phyloP scores from a whole-genome alignment of 2,797 vertebrate genomes.

The Okamejei kenojei region DNA sequence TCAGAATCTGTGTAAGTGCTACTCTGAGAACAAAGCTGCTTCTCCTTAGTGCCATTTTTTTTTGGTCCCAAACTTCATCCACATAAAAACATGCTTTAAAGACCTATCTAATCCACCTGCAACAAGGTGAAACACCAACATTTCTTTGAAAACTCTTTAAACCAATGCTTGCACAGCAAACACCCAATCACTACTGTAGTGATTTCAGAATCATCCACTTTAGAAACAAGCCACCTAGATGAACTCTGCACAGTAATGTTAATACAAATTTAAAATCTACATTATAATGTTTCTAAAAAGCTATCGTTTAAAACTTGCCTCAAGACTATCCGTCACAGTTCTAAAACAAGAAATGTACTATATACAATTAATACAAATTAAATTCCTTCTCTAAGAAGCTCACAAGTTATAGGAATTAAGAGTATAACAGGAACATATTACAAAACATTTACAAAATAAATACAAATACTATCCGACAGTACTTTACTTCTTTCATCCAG shows the following conservation, averaged over 20 bases:
- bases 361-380: slow-evolving; percentile 39
- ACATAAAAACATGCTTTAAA: slow-evolving; percentile 38
- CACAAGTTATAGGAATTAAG: slow-evolving; percentile 38
- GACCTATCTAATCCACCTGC: slow-evolving; percentile 38
- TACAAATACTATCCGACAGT: slow-evolving; percentile 36
- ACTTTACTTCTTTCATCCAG: slow-evolving; percentile 35
- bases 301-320: slow-evolving; percentile 37
- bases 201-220: slow-evolving; percentile 38
- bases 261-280: slow-evolving; percentile 38
- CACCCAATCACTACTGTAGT: slow-evolving; percentile 38
- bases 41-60: slow-evolving; percentile 35
- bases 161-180: slow-evolving; percentile 37
- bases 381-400: slow-evolving; percentile 37
- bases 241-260: slow-evolving; percentile 38
- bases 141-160: slow-evolving; percentile 39
- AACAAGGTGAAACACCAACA: slow-evolving; percentile 38
- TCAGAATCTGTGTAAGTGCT: slow-evolving; percentile 38
- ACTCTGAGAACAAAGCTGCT: slow-evolving; percentile 37
- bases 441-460: slow-evolving; percentile 39
- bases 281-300: slow-evolving; percentile 37
- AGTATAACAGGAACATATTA: slow-evolving; percentile 38
- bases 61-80: slow-evolving; percentile 37
- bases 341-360: slow-evolving; percentile 37
- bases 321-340: slow-evolving; percentile 37
- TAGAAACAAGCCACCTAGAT: slow-evolving; percentile 38